Percentiles rank a stretch among this genome's conserved stretches.
phyloP scores from a whole-genome alignment of 2,888 invertebrate species.

The Zaprionus bogoriensis region DNA sequence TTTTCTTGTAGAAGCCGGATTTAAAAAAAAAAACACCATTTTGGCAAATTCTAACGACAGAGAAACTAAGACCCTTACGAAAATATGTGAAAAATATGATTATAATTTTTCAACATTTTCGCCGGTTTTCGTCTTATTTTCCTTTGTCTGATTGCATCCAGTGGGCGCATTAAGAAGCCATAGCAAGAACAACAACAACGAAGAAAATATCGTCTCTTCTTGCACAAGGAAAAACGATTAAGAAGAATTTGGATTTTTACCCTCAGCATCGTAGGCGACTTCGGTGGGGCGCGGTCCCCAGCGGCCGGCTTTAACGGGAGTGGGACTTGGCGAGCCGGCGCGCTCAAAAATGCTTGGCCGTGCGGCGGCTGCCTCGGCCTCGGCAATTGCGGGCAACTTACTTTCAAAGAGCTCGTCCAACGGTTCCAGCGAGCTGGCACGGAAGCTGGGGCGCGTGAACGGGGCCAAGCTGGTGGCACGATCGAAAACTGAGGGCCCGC shows the following conservation, averaged over 20 bases:
- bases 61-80: slow-evolving; percentile 27
- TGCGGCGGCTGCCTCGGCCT: slow-evolving; percentile 49
- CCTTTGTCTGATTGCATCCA: too few relatives aligned
- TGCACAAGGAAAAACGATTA: slow-evolving; percentile 53
- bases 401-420: slow-evolving; percentile 81
- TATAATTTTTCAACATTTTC: slow-evolving; percentile 61
- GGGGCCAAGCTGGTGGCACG: slow-evolving; percentile 81
- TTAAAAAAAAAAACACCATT: slow-evolving; percentile 45
- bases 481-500: slow-evolving; percentile 78
- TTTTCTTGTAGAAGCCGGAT: slow-evolving; percentile 54
- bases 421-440: slow-evolving; percentile 82
- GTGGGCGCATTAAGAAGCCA: slow-evolving; percentile 52
- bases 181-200: slow-evolving; percentile 30
- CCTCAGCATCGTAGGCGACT: slow-evolving; percentile 89
- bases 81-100: slow-evolving; percentile 60
- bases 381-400: slow-evolving; percentile 75
- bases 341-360: slow-evolving; percentile 80
- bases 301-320: slow-evolving; percentile 88
- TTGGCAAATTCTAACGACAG: slow-evolving; percentile 49
- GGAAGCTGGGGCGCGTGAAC: slow-evolving; percentile 75
- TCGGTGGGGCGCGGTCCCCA: slow-evolving; percentile 88
- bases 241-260: slow-evolving; percentile 84
- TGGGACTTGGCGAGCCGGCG: slow-evolving; percentile 86
- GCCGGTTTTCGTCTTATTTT: slow-evolving; percentile 3
- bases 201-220: slow-evolving; percentile 66